Evolutionary conservation across 1,140 invertebrate species (phyloP).

Genomic region (Hylaeus volcanicus): DNA sequence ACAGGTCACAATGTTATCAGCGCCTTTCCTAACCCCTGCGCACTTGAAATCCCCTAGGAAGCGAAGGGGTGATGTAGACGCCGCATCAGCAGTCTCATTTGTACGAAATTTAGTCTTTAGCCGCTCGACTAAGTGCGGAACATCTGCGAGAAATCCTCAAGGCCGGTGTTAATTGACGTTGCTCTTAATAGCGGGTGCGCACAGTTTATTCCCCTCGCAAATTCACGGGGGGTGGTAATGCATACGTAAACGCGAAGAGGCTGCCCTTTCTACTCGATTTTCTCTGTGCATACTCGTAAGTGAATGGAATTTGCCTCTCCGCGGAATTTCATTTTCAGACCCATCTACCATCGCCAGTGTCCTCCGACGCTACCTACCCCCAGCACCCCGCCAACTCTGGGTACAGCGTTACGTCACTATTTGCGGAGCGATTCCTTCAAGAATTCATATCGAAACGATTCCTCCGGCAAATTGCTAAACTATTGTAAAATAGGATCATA

Average conservation of each 20-base stretch:
- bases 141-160: slow-evolving; percentile 52
- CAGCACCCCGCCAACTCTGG: slow-evolving; percentile 5
- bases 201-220: slow-evolving; percentile 56
- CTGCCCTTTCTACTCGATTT: slow-evolving; percentile 41
- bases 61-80: neutral
- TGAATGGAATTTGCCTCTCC: slow-evolving; percentile 63
- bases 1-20: no score
- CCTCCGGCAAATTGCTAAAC: no score
- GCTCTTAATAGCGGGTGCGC: slow-evolving; percentile 15
- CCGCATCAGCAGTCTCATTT: neutral
- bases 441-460: no score
- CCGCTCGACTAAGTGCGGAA: neutral
- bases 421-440: slow-evolving; percentile 2
- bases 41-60: neutral
- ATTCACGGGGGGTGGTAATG: slow-evolving; percentile 38
- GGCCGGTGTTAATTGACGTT: slow-evolving; percentile 44
- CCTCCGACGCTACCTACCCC: slow-evolving; percentile 19
- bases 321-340: slow-evolving; percentile 72
- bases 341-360: slow-evolving; percentile 60
- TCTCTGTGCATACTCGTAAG: slow-evolving; percentile 50
- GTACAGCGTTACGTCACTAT: slow-evolving; percentile 59
- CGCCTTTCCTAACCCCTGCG: no score
- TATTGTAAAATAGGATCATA: no score
- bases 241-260: slow-evolving; percentile 44
- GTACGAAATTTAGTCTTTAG: neutral